A percentile compares a stretch with the other conserved stretches of the same genome.
Evolutionary conservation across 2,113 vertebrate genomes (phyloP).

Genomic region (Trichechus manatus): DNA sequence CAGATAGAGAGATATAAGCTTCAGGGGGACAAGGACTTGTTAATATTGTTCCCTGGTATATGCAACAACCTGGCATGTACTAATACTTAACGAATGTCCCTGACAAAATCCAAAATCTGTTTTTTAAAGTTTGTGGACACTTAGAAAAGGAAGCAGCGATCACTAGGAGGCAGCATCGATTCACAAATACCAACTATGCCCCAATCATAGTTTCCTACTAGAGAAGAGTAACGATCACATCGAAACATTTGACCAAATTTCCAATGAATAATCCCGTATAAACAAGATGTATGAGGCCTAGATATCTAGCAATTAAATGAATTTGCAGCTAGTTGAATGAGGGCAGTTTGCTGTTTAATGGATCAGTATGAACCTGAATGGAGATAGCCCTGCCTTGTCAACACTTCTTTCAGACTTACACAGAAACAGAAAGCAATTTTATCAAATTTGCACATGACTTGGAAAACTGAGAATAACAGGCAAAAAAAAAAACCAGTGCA

Average conservation of each 20-base stretch:
- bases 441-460: neutral
- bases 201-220: neutral
- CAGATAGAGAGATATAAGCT: neutral
- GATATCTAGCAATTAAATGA: neutral
- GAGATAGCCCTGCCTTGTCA: neutral
- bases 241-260: neutral
- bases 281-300: neutral
- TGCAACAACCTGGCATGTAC: neutral
- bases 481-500: neutral
- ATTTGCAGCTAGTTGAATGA: neutral
- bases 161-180: neutral
- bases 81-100: neutral
- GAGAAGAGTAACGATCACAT: neutral
- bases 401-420: neutral
- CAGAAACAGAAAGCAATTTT: conserved; percentile 32
- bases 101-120: conserved; percentile 12
- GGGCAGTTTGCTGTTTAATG: neutral
- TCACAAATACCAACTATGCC: neutral
- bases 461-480: neutral
- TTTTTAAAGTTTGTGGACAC: neutral
- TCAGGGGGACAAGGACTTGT: neutral
- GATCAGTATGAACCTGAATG: neutral
- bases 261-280: neutral
- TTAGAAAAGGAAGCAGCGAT: neutral
- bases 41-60: neutral